A percentile compares a stretch with the other conserved stretches of the same genome.
These are phyloP conservation scores for Rhopalosiphum maidis DNA, from an alignment of 1,140 invertebrate genomes.

Conservation along the genomic window DNA sequence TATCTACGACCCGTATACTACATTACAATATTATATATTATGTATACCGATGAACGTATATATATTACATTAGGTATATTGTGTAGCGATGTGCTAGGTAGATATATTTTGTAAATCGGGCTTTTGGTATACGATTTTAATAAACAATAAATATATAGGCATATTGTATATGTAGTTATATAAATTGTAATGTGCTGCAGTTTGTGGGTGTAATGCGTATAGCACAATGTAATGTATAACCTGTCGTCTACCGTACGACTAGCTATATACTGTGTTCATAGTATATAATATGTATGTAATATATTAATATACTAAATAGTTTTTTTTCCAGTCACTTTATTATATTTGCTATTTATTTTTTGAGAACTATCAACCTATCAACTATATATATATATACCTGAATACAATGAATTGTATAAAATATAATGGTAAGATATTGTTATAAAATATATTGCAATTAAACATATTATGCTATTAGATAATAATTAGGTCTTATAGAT, in stretches of 20 bases:
- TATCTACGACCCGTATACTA: background rate
- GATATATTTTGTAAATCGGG: background rate
- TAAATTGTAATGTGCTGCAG: background rate
- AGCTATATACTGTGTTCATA: background rate
- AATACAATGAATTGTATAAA: background rate
- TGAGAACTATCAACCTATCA: background rate
- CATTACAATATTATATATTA: background rate
- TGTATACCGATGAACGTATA: background rate
- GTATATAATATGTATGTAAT: too few species aligned
- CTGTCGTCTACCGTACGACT: background rate
- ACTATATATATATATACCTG: background rate
- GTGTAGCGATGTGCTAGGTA: background rate
- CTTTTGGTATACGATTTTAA: slow-evolving; percentile 7
- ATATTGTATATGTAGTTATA: background rate
- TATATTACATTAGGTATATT: background rate
- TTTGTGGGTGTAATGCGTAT: background rate
- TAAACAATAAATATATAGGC: background rate
- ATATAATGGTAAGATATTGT: background rate
- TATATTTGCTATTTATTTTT: slow-evolving; percentile 9
- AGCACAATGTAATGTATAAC: background rate
- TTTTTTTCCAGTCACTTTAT: background rate
- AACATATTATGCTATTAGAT: background rate
- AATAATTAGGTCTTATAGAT: background rate
- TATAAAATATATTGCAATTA: background rate
- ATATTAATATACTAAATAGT: background rate